Conservation (phyloP, 2,113 vertebrate species). For the Connochaetes taurinus region DNA sequence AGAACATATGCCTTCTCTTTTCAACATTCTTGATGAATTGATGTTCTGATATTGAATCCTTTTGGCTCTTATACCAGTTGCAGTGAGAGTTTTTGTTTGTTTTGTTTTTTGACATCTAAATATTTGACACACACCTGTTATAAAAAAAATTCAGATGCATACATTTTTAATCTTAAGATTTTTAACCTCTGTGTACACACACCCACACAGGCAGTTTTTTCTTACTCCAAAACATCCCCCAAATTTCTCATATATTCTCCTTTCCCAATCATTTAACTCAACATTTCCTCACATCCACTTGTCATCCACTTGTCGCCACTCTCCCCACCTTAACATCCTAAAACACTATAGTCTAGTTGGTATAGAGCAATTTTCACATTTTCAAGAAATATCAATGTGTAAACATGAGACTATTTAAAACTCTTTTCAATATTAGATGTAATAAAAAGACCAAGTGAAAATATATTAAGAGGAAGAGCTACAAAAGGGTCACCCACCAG, state of each 20-base stretch:
- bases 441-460: not conserved
- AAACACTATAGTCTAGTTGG: not conserved
- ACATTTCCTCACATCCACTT: not conserved
- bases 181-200: not conserved
- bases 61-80: not conserved
- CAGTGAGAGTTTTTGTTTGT: not conserved
- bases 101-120: not conserved
- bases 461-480: not conserved
- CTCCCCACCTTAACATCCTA: not conserved
- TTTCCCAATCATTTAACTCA: not conserved
- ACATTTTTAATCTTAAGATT: not conserved
- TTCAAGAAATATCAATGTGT: not conserved
- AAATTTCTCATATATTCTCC: not conserved
- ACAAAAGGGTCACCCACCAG: not conserved
- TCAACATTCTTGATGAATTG: conserved; percentile 11
- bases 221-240: not conserved
- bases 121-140: not conserved
- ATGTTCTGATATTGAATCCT: not conserved
- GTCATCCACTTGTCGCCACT: not conserved
- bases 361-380: not conserved
- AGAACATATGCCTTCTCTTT: conserved; percentile 1
- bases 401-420: not conserved
- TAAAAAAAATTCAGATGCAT: not conserved
- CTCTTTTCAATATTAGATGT: not conserved
- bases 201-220: not conserved